These are phyloP conservation scores for Hycleus cichorii DNA, from an alignment of 1,140 invertebrate genomes.

Conservation along the genomic window DNA sequence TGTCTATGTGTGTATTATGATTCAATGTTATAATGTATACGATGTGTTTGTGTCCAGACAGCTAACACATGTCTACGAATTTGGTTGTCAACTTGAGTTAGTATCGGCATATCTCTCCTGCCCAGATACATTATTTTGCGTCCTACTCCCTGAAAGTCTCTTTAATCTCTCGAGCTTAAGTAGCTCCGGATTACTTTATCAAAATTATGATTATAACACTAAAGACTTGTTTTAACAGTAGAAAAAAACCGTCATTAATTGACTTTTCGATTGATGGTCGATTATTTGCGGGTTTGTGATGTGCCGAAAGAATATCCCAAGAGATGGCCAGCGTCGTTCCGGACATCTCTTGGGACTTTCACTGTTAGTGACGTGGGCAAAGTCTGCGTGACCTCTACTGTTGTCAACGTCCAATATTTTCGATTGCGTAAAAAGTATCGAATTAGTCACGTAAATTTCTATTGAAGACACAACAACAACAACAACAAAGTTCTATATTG, in stretches of 20 bases:
- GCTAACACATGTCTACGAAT: conserved; percentile 41
- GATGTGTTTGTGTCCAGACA: conserved; percentile 32
- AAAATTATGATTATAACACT: conserved; percentile 36
- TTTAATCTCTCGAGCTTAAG: conserved; percentile 40
- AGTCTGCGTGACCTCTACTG: conserved; percentile 15
- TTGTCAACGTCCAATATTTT: conserved; percentile 8
- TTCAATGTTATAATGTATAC: background rate
- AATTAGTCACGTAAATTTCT: too few relatives aligned
- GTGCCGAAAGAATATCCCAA: conserved; percentile 14
- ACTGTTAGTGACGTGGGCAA: conserved; percentile 23
- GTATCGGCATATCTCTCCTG: conserved; percentile 41
- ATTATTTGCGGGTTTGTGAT: conserved; percentile 2
- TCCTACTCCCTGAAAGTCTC: conserved; percentile 39
- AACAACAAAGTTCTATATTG: too few relatives aligned
- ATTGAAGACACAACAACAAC: too few relatives aligned
- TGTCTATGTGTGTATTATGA: background rate
- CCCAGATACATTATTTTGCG: conserved; percentile 39
- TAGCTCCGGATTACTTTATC: conserved; percentile 39
- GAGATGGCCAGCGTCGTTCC: conserved; percentile 19
- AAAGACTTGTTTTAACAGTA: conserved; percentile 1
- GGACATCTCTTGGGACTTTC: conserved; percentile 15
- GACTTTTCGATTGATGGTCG: background rate
- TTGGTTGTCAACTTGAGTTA: conserved; percentile 41
- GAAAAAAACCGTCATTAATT: background rate
- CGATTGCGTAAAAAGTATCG: too few relatives aligned